Evolutionary conservation across 2,888 invertebrate genomes (phyloP), one percentile per base, ranked within the genome.

Genomic region (Spodoptera exigua): DNA sequence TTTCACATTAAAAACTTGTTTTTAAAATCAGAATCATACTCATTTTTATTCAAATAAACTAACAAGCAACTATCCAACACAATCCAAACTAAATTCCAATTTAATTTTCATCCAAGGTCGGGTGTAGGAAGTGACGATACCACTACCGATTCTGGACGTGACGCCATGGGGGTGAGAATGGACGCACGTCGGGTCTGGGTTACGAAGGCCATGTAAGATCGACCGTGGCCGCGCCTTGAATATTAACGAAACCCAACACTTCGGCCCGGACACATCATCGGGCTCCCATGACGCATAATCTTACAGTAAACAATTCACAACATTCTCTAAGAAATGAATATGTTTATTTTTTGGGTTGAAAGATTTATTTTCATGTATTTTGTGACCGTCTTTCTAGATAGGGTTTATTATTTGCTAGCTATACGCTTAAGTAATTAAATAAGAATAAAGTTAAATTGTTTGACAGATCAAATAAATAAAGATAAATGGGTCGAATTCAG

Each of bases 241-340:
- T 85, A 82, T 78, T 71, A 84, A 85, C 65, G 60, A 76, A 57
- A 47, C 34, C 46, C 35, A 60, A 47, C 17, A 17, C 36, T 54
- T 21, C 54, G 57, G 46, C 46, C 46, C 18, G 36, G 44, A 44
- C 36, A 54, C 27, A 52, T 37, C 18, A 21, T n/a, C 35, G 12
- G 44, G 34, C 35, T 18, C 17, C 18, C 17, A 37, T 13, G 14
- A 0, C 27, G 13, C 39, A 40, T 27, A 27, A 27, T 9, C 47
- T 54, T 49, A 37, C 9, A 51, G 27, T 49, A 12, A 46, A 43
- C 11, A 36, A 45, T 51, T 51, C 13, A 14, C 44, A 13, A 48
- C 10, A 37, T 27, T 27, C 27, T 27, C 9, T 0, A 27, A 1
- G 27, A 27, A 27, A 27, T 27, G 27, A 18, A 27, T 27, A 27